These are phyloP conservation scores for Meles meles DNA, from an alignment of 2,113 vertebrate genomes.

Conservation along the genomic window DNA sequence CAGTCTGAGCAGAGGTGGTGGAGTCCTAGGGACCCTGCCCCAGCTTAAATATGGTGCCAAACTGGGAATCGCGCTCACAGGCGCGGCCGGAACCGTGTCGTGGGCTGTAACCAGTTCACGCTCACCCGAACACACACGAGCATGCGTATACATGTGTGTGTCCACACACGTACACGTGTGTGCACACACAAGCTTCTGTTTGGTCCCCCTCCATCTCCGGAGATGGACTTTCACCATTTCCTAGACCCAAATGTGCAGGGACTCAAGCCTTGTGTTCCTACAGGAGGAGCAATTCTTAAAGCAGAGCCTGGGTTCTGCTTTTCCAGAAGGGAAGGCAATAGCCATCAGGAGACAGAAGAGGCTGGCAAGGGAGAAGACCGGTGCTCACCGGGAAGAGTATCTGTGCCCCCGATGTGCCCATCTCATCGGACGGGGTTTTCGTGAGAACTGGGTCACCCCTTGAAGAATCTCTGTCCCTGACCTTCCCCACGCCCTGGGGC, in stretches of 20 bases:
- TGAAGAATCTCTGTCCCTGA: background rate
- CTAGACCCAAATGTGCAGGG: background rate
- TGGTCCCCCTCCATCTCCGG: background rate
- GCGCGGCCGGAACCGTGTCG: fast-evolving
- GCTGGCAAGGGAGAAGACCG: background rate
- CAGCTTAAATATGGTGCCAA: background rate
- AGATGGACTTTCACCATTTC: background rate
- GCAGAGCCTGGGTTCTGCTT: background rate
- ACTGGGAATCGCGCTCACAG: fast-evolving
- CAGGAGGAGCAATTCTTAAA: background rate
- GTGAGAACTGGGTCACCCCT: fast-evolving
- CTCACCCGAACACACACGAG: fast-evolving
- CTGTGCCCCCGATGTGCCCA: background rate
- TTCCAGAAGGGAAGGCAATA: background rate
- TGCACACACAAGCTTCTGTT: background rate
- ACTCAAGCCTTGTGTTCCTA: background rate
- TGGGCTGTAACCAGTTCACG: background rate
- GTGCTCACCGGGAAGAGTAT: background rate
- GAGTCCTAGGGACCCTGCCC: background rate
- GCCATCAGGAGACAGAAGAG: background rate
- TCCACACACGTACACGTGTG: fast-evolving
- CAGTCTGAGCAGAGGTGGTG: background rate
- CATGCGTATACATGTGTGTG: background rate
- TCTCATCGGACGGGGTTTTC: background rate
- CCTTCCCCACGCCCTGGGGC: background rate